Percentiles rank a stretch among this genome's conserved stretches.
Evolutionary conservation across 2,888 invertebrate genomes (phyloP).

Genomic region (Eupithecia tripunctaria): DNA sequence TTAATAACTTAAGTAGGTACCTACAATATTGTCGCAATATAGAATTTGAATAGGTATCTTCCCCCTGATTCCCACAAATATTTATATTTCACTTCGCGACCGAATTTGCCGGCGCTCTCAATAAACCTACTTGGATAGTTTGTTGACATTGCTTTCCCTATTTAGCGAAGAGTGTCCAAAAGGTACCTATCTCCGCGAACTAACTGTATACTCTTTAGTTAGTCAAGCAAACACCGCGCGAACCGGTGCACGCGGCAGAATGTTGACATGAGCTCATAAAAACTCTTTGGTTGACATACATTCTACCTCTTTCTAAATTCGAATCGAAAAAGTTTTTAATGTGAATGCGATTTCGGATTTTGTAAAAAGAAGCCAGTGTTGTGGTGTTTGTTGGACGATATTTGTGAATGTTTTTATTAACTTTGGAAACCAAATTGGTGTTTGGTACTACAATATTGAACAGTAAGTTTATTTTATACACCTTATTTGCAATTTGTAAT

Average conservation of each 20-base stretch:
- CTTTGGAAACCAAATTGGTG: neutral
- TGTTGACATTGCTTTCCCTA: slow-evolving; percentile 26
- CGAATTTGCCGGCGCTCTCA: neutral
- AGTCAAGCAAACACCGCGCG: slow-evolving; percentile 34
- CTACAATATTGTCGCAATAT: too few species aligned
- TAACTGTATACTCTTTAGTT: slow-evolving; percentile 26
- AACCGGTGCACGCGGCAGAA: slow-evolving; percentile 22
- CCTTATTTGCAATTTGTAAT: neutral
- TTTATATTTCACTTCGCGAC: neutral
- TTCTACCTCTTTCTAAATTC: slow-evolving; percentile 11
- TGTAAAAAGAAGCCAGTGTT: neutral
- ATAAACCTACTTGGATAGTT: neutral
- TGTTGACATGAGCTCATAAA: slow-evolving; percentile 8
- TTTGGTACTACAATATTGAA: neutral
- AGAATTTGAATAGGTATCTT: too few species aligned
- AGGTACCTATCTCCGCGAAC: slow-evolving; percentile 16
- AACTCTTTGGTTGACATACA: slow-evolving; percentile 11
- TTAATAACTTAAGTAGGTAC: too few species aligned
- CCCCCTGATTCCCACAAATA: neutral
- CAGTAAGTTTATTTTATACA: neutral
- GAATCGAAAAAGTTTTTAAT: slow-evolving; percentile 2
- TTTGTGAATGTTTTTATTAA: neutral
- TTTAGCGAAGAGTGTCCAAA: slow-evolving; percentile 27
- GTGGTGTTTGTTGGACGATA: neutral
- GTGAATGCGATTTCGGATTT: neutral